A percentile compares a stretch with the other conserved stretches of the same genome.
These are phyloP conservation scores for Melanophora roralis DNA, from an alignment of 2,888 invertebrate species.

Conservation along the genomic window DNA sequence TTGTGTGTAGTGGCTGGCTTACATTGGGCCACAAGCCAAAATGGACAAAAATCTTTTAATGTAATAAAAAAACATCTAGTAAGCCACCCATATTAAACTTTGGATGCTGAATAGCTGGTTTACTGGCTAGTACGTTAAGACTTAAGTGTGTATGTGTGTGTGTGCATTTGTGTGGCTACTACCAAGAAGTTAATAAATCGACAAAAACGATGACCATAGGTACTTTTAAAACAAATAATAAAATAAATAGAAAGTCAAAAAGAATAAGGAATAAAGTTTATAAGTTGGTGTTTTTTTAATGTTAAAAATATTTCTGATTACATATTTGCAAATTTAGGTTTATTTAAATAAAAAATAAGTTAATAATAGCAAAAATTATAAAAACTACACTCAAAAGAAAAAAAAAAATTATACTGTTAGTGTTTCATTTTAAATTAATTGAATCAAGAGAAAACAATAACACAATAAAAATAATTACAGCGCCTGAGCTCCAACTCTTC, in stretches of 20 bases:
- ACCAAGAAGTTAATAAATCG: constrained; percentile 41
- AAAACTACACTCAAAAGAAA: constrained; percentile 38
- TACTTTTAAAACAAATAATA: neutral
- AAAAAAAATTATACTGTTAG: neutral
- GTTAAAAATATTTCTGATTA: too few relatives aligned
- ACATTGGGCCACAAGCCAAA: constrained; percentile 62
- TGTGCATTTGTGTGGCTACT: constrained; percentile 16
- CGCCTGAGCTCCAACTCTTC: constrained; percentile 28
- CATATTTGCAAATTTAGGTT: too few relatives aligned
- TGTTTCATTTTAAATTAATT: neutral
- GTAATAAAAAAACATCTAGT: constrained; percentile 45
- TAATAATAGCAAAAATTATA: neutral
- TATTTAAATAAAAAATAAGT: neutral
- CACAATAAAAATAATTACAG: constrained; percentile 28
- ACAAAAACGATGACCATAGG: constrained; percentile 17
- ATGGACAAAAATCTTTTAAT: constrained; percentile 59
- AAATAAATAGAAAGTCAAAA: constrained; percentile 11
- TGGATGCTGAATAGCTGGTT: constrained; percentile 47
- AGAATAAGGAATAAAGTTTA: neutral
- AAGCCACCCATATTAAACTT: constrained; percentile 24
- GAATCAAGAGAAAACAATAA: neutral
- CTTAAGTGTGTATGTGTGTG: constrained; percentile 31
- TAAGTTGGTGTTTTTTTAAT: too few relatives aligned
- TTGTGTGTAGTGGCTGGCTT: constrained; percentile 56
- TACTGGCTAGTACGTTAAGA: constrained; percentile 14